These are phyloP conservation scores for Siniperca obscura DNA, from an alignment of 2,797 vertebrate species.

Conservation along the genomic window DNA sequence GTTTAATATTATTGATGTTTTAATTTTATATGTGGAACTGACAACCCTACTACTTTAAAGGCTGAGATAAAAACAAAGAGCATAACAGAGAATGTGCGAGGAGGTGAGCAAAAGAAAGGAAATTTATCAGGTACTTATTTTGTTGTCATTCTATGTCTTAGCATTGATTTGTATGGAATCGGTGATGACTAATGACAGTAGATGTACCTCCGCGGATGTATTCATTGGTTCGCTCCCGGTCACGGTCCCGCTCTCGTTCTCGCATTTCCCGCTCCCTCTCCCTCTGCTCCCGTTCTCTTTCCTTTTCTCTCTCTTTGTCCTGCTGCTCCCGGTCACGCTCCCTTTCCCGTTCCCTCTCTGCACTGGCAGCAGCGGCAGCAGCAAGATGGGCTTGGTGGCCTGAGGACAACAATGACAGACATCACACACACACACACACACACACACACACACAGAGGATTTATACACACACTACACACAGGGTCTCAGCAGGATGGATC, in stretches of 20 bases:
- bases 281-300: slow-evolving; percentile 83
- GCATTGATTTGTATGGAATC: background rate
- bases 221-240: slow-evolving; percentile 79
- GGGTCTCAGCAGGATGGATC: slow-evolving; percentile 15
- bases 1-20: background rate
- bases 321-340: slow-evolving; percentile 85
- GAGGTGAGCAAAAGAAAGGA: background rate
- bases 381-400: slow-evolving; percentile 92
- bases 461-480: background rate
- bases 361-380: slow-evolving; percentile 85
- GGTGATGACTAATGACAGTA: too few species aligned
- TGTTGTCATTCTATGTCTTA: background rate
- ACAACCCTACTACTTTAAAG: background rate
- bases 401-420: slow-evolving; percentile 71
- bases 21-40: background rate
- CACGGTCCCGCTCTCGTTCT: slow-evolving; percentile 82
- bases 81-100: background rate
- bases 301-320: slow-evolving; percentile 84
- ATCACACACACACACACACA: slow-evolving; percentile 27
- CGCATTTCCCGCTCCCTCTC: slow-evolving; percentile 85
- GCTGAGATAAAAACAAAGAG: background rate
- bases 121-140: background rate
- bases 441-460: slow-evolving; percentile 7
- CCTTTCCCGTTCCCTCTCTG: slow-evolving; percentile 88
- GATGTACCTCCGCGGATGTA: slow-evolving; percentile 89